Percentiles rank a stretch among this genome's conserved stretches.
Conservation (phyloP, 2,888 invertebrate genomes). For the Prosopocoilus inquinatus region DNA sequence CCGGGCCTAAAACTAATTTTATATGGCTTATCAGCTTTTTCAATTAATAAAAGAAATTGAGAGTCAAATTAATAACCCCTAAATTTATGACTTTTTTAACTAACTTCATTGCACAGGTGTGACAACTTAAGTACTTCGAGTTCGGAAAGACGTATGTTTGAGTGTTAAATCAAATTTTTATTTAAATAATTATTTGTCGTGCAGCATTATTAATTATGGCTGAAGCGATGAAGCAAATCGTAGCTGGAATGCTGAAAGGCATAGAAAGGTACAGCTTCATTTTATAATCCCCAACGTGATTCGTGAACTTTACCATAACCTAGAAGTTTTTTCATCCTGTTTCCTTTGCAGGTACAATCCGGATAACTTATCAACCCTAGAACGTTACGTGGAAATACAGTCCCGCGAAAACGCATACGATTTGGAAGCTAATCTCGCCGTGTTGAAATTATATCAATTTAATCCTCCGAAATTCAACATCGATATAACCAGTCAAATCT, state of each 20-base stretch:
- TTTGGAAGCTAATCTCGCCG: slow-evolving; percentile 94
- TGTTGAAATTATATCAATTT: slow-evolving; percentile 95
- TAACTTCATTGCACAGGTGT: no score
- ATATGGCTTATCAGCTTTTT: not conserved
- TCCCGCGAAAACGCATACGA: slow-evolving; percentile 93
- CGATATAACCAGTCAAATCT: slow-evolving; percentile 83
- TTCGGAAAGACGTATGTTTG: no score
- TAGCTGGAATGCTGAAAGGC: slow-evolving; percentile 83
- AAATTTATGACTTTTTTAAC: no score
- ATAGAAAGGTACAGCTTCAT: slow-evolving; percentile 75
- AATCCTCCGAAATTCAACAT: slow-evolving; percentile 84
- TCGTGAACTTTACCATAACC: not conserved
- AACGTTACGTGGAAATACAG: slow-evolving; percentile 91
- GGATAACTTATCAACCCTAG: slow-evolving; percentile 85
- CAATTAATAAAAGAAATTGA: not conserved
- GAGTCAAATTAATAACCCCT: no score
- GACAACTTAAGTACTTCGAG: not conserved
- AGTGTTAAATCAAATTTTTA: not conserved
- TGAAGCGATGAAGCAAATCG: slow-evolving; percentile 82
- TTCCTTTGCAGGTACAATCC: slow-evolving; percentile 82
- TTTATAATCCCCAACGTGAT: no score
- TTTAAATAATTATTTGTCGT: not conserved
- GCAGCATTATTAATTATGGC: slow-evolving; percentile 56
- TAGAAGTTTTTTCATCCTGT: slow-evolving; percentile 5
- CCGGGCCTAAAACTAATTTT: not conserved